Evolutionary conservation across 2,888 invertebrate genomes (phyloP).

Genomic region (Ligdia adustata): DNA sequence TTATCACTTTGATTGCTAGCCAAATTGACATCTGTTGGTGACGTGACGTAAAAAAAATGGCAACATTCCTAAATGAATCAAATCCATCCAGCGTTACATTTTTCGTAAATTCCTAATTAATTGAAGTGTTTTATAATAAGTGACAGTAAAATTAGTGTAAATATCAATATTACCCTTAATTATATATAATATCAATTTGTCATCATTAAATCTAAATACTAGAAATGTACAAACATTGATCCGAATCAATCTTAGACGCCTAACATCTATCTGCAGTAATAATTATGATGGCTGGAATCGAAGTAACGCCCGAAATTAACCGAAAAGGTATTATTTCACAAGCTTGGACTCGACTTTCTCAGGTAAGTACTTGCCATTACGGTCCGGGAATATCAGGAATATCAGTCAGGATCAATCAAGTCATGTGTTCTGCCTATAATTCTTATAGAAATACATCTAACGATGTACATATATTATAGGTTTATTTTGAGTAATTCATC

Average conservation of each 20-base stretch:
- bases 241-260: constrained; percentile 12
- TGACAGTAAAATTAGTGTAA: constrained; percentile 12
- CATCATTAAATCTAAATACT: not conserved
- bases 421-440: constrained; percentile 3
- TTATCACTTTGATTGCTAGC: too few species aligned
- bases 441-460: not conserved
- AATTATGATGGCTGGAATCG: constrained; percentile 88
- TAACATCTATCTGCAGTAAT: constrained; percentile 32
- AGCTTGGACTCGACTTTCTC: constrained; percentile 87
- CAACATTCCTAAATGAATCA: constrained; percentile 28
- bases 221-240: constrained; percentile 45
- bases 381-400: not conserved
- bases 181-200: too few species aligned
- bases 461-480: too few species aligned
- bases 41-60: constrained; percentile 32
- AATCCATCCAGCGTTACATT: constrained; percentile 21
- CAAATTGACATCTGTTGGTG: constrained; percentile 27
- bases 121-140: constrained; percentile 1
- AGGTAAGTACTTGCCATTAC: constrained; percentile 69
- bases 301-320: constrained; percentile 83
- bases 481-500: too few species aligned
- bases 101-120: constrained; percentile 9
- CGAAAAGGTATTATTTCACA: constrained; percentile 87
- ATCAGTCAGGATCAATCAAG: constrained; percentile 9
- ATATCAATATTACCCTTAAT: not conserved